phyloP scores from a whole-genome alignment of 2,797 vertebrate species.

The Champsocephalus esox region DNA sequence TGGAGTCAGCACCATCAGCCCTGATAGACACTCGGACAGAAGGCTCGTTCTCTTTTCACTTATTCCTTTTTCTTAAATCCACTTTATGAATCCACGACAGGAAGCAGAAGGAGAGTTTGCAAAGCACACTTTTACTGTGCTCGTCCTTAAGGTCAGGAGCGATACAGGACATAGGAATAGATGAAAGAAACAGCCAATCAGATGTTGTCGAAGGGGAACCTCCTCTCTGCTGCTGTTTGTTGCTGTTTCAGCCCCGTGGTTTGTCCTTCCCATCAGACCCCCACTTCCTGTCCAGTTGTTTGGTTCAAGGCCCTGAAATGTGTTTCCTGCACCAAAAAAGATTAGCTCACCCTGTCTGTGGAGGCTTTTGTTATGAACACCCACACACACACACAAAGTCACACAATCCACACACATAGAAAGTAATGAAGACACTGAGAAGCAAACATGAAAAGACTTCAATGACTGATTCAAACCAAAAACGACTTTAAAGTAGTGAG shows the following conservation, averaged over 20 bases:
- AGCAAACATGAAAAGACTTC: conserved; percentile 18
- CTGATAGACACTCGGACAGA: not conserved
- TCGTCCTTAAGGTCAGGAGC: not conserved
- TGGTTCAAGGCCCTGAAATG: conserved; percentile 69
- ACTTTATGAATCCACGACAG: not conserved
- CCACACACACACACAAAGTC: not conserved
- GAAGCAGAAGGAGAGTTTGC: not conserved
- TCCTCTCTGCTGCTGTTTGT: conserved; percentile 38
- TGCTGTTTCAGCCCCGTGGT: conserved; percentile 26
- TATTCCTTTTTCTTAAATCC: not conserved
- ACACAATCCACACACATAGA: conserved; percentile 8
- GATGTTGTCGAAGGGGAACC: conserved; percentile 1
- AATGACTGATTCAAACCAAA: not conserved
- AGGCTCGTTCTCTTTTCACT: too few relatives aligned
- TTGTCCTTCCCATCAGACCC: conserved; percentile 55
- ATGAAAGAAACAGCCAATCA: conserved; percentile 16
- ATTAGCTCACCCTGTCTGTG: conserved; percentile 50
- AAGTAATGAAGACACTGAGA: conserved; percentile 2
- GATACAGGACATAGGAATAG: not conserved
- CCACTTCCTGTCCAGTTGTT: conserved; percentile 65
- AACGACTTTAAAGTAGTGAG: not conserved
- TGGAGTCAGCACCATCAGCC: not conserved
- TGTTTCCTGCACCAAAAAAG: conserved; percentile 78
- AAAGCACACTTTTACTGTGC: not conserved
- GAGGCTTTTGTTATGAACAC: conserved; percentile 35